Base-by-base conservation (phyloP, 2,797 vertebrate genomes). In the Cirrhinus mrigala region DNA sequence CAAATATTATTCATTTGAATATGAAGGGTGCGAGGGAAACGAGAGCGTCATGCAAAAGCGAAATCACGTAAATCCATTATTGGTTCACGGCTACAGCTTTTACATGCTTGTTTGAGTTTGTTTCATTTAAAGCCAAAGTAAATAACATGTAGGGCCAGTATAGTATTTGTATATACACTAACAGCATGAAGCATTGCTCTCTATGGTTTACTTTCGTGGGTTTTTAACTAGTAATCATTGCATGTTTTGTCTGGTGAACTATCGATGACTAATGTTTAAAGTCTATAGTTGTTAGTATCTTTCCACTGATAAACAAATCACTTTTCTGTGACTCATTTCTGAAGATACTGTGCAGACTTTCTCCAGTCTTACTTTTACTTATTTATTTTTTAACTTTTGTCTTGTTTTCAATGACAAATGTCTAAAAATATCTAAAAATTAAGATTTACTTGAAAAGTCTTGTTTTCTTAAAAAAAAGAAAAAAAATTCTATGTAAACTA, bases 11-110 rank as follows among this genome's bases (percentile, higher is more conserved):
- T 16, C 22, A 84, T 87, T 76, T 62, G 33, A 83, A 20, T 83
- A 64, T 75, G 29, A 11, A 22, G 29, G 58, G 18, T 60, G 16
- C 3, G 33, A 76, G 44, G 22, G 75, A 82, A 82, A 86, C 22
- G 33, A 24, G 46, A 52, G 76, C 3, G 4, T 4, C 62, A 85
- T 87, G 85, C 88, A 88, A 89, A 89, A 22, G 77, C 76, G n/a
- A 80, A 27, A 74, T 83, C 46, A 33, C 50, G 66, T 50, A 56
- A 24, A 62, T 24, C 16, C 18, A 48, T 24, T 62, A 73, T 64
- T 66, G 58, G 18, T 10, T 83, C 69, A 24, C 1, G 2, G 54
- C 20, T 12, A 27, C 15, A 20, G 37, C n/a, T 4, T 77, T 78
- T 11, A 46, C 16, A n/a, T 56, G 22, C 29, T 50, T 44, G 71